Conservation (phyloP, 2,113 vertebrate genomes). For the Chloropsis hardwickii region DNA sequence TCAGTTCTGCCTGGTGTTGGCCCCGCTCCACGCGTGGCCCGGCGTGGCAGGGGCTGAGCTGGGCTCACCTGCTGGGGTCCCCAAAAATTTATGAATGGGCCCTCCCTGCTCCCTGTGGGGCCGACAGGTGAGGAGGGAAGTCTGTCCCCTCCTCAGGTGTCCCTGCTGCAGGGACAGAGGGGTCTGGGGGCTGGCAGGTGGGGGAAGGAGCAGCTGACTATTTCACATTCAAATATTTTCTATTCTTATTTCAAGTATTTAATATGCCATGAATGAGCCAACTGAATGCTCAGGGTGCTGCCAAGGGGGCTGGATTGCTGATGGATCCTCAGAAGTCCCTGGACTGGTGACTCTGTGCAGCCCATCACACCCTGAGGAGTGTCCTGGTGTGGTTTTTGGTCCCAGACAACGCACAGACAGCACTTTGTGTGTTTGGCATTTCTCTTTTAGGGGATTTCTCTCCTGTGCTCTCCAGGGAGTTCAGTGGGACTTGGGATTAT, state of each 20-base stretch:
- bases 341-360: rapidly evolving
- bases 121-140: background rate
- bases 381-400: background rate
- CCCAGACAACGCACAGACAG: background rate
- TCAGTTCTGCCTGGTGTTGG: background rate
- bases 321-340: background rate
- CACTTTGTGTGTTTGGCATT: background rate
- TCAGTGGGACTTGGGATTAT: background rate
- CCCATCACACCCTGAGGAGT: background rate
- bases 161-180: background rate
- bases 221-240: background rate
- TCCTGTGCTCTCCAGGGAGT: background rate
- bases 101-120: background rate
- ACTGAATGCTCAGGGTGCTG: background rate
- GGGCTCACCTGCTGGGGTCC: background rate
- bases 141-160: background rate
- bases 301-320: background rate
- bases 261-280: background rate
- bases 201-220: background rate
- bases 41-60: background rate
- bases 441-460: background rate
- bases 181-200: background rate
- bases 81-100: background rate
- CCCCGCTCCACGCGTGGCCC: background rate
- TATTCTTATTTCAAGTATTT: rapidly evolving